phyloP scores from a whole-genome alignment of 35 echinoderm and acorn worm species.

The Apostichopus parvimensis region DNA sequence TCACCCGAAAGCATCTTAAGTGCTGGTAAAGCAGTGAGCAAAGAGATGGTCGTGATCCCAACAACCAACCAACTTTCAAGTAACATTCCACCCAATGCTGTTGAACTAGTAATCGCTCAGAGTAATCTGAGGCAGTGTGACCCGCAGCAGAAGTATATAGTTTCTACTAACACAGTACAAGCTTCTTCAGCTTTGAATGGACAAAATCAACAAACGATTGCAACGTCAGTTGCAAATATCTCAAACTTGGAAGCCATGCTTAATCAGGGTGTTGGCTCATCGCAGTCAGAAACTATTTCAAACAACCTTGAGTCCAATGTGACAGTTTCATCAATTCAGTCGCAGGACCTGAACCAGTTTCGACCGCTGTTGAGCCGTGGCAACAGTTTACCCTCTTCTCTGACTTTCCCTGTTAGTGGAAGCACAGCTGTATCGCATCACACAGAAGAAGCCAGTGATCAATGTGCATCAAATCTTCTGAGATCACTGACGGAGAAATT shows the following conservation, averaged over 20 bases:
- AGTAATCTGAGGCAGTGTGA: not conserved
- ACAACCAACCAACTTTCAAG: conserved; percentile 27
- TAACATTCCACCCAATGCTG: conserved; percentile 46
- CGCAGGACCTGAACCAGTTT: not conserved
- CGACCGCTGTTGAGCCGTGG: conserved; percentile 21
- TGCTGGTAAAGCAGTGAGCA: conserved; percentile 10
- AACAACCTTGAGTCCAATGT: not conserved
- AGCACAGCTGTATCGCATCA: not conserved
- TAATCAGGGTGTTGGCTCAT: not conserved
- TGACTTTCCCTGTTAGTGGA: not conserved
- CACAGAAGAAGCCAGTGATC: not conserved
- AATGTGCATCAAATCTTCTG: conserved; percentile 24
- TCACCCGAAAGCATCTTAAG: not conserved
- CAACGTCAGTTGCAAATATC: not conserved
- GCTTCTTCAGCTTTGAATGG: not conserved
- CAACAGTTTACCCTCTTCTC: conserved; percentile 7
- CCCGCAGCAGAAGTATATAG: not conserved
- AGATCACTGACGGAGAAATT: not conserved
- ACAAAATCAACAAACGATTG: not conserved
- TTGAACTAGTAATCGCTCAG: conserved; percentile 35
- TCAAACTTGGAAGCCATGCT: conserved; percentile 21
- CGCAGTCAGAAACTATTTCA: not conserved
- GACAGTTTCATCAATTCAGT: not conserved
- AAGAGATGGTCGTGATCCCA: conserved; percentile 30
- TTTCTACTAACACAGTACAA: not conserved